Percentiles rank a stretch among this genome's conserved stretches.
phyloP scores from a whole-genome alignment of 1,140 invertebrate species.

The Drosophila malerkotliana region DNA sequence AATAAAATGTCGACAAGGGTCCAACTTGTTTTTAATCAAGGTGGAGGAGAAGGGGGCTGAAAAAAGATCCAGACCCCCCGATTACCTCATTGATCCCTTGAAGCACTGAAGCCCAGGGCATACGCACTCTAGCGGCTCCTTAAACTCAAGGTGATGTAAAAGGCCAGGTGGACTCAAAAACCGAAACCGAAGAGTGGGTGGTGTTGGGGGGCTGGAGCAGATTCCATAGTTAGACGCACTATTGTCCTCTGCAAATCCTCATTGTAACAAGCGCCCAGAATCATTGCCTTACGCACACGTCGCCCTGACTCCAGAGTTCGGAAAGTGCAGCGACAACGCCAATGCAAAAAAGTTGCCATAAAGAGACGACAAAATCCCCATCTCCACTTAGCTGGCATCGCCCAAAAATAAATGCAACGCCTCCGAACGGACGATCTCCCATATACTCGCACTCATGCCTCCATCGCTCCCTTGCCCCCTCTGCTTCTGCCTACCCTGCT shows the following conservation, averaged over 20 bases:
- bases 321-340: slow-evolving; percentile 52
- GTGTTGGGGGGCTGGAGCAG: slow-evolving; percentile 26
- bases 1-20: neutral
- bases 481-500: neutral
- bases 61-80: neutral
- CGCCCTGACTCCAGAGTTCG: slow-evolving; percentile 61
- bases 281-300: slow-evolving; percentile 80
- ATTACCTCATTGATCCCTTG: slow-evolving; percentile 1
- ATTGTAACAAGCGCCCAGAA: slow-evolving; percentile 83
- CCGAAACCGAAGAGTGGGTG: slow-evolving; percentile 36
- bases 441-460: slow-evolving; percentile 34
- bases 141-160: slow-evolving; percentile 65
- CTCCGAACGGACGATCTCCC: slow-evolving; percentile 38
- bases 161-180: neutral
- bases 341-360: slow-evolving; percentile 79
- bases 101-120: neutral
- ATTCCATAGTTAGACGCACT: slow-evolving; percentile 78
- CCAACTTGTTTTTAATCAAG: slow-evolving; percentile 24
- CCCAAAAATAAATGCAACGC: slow-evolving; percentile 79
- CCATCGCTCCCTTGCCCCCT: slow-evolving; percentile 11
- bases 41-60: neutral
- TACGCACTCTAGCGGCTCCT: slow-evolving; percentile 67
- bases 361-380: slow-evolving; percentile 59
- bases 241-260: slow-evolving; percentile 84
- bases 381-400: slow-evolving; percentile 49